Evolutionary conservation across 1,140 invertebrate species (phyloP).

Genomic region (Apis dorsata): DNA sequence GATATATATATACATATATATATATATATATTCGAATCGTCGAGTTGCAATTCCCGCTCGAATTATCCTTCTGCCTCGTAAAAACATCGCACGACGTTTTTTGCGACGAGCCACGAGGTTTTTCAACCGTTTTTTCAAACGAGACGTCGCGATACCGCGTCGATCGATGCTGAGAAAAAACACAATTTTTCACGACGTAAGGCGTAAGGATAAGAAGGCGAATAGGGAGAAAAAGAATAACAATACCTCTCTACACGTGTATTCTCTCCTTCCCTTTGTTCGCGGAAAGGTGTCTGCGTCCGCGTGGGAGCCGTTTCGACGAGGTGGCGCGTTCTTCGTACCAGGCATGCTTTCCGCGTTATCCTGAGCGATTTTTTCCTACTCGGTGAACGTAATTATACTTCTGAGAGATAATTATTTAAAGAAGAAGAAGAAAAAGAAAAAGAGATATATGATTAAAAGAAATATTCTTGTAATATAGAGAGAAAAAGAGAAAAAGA

Average conservation of each 20-base stretch:
- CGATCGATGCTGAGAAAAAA: slow-evolving; percentile 12
- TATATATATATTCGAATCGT: slow-evolving; percentile 9
- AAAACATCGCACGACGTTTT: no score
- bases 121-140: not conserved
- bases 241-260: no score
- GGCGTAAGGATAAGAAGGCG: not conserved
- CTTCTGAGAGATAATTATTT: not conserved
- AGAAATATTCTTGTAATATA: slow-evolving; percentile 17
- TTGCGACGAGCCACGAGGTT: not conserved
- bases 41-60: not conserved
- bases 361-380: slow-evolving; percentile 13
- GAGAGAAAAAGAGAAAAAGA: not conserved
- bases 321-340: not conserved
- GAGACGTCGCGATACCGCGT: no score
- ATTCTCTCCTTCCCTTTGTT: not conserved
- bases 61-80: no score
- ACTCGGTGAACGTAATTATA: not conserved
- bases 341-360: slow-evolving; percentile 40
- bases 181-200: not conserved
- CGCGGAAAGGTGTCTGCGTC: slow-evolving; percentile 2
- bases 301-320: slow-evolving; percentile 16
- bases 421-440: not conserved
- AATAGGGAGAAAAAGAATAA: not conserved
- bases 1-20: no score
- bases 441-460: not conserved